Base-by-base conservation (phyloP, 2,797 vertebrate species). In the Knipowitschia caucasica region DNA sequence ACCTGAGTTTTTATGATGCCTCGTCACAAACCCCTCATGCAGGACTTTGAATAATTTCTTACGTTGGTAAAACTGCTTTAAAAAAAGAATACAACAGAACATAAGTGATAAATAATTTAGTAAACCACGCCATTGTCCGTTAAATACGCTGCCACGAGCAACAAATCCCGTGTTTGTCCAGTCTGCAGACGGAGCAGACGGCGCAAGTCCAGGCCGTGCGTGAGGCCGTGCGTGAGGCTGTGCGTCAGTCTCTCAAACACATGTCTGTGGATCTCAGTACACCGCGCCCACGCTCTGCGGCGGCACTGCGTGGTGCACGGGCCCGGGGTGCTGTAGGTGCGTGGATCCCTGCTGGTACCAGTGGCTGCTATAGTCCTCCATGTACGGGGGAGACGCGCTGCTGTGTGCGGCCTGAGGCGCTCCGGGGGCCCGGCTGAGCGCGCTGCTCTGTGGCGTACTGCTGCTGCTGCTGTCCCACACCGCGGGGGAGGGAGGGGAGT, bases 321-420 rank as follows among this genome's bases (percentile, higher is more conserved):
- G 81, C 56, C 90, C 86, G 6, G 93, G 88, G 50, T 93, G 91
- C 83, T 94, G 93, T 92, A 96, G 89, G 74, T 96, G 95, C 53
- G 46, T 49, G 46, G 95, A 89, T 83, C 92, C 94, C 56, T 95
- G 92, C 56, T 94, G 95, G 78, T 95, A 98, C 95, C 95, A 99
- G 79, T 95, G 93, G 85, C 84, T 93, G 86, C 91, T 94, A 85
- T 95, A 95, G 59, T 98, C 96, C 91, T 98, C 86, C 82, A 96
- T 90, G 39, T 89, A 94, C 0, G 95, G 92, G 1, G 95, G 95
- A 53, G 95, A 91, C 35, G 93, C 93, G 84, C 93, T 94, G 85
- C 93, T 94, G n/a, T 94, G 92, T 27, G 94, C 83, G 2, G 90
- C 91, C n/a, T 92, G 95, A 6, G 92, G 89, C 61, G 46, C 46